Percentiles rank a stretch among this genome's conserved stretches.
These are phyloP conservation scores for Microtus pennsylvanicus DNA, from an alignment of 2,113 vertebrate species.

Conservation along the genomic window DNA sequence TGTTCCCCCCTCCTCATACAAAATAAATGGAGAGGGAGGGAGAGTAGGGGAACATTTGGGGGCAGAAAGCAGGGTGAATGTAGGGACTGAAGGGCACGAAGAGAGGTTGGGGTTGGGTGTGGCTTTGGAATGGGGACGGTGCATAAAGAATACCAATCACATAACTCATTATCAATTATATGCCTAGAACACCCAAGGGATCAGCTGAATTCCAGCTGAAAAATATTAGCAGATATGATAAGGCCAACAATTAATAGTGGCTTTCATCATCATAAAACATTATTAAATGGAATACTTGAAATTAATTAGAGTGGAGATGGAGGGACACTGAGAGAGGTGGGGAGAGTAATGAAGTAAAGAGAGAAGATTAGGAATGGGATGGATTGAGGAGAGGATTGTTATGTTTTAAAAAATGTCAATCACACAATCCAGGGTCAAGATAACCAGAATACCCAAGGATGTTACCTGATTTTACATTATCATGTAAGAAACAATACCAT, in stretches of 20 bases:
- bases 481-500: not conserved
- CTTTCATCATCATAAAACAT: not conserved
- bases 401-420: not conserved
- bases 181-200: not conserved
- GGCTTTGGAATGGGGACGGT: not conserved
- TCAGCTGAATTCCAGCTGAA: not conserved
- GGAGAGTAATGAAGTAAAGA: too few relatives aligned
- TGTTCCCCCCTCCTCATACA: too few relatives aligned
- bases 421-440: not conserved
- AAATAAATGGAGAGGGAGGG: not conserved
- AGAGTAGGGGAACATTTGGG: too few relatives aligned
- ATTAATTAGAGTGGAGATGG: not conserved
- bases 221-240: not conserved
- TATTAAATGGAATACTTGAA: not conserved
- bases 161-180: not conserved
- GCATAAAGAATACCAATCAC: not conserved
- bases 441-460: not conserved
- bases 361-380: not conserved
- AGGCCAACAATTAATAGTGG: not conserved
- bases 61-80: not conserved
- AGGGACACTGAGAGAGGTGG: not conserved
- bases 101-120: not conserved
- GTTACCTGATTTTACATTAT: not conserved
- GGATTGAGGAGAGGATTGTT: too few relatives aligned
- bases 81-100: not conserved